Evolutionary conservation across 1,140 invertebrate genomes (phyloP), one percentile per base, ranked within the genome.

Genomic region (Tetramorium alpestre): DNA sequence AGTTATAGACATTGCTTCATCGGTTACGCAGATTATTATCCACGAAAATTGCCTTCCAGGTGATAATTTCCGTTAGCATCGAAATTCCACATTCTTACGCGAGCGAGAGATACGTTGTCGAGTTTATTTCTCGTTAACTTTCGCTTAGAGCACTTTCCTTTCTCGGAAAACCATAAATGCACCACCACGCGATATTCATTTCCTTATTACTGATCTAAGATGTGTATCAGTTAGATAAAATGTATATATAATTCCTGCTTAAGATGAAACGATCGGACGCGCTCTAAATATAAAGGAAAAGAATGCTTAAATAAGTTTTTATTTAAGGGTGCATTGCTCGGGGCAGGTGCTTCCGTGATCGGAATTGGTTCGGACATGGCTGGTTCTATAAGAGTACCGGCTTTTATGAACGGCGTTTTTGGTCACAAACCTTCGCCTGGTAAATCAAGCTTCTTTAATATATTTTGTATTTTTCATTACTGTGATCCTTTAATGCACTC

Each of bases 351-450:
- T 18, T 97, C 98, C 0, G 93, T 97, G 0, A 96, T 99, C 67
- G 98, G 98, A 47, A 95, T 99, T 49, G 98, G 98, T 10, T 98
- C 98, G 0, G 98, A 99, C 94, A 97, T 99, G 80, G 97, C 97
- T 13, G 97, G 98, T 11, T 99, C 98, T 16, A 98, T 99, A 86
- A 96, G 98, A 41, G 95, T 99, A 89, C 98, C 98, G 1, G 96
- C 97, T 11, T 96, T 97, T 54, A 98, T 98, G 92, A 98, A 97
- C 94, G 98, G 98, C 25, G 95, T 99, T 44, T 99, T 98, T 93
- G 98, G 98, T 38, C 98, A 98, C 93, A 99, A 98, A 92, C 97
- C 98, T 22, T 97, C 98, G 1, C 96, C 96, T 88, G 97, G 97
- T 97, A 91, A 93, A 88, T 49, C 76, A 11, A 49, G 13, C 3